phyloP scores from a whole-genome alignment of 2,113 vertebrate genomes.

The Nesoenas mayeri region DNA sequence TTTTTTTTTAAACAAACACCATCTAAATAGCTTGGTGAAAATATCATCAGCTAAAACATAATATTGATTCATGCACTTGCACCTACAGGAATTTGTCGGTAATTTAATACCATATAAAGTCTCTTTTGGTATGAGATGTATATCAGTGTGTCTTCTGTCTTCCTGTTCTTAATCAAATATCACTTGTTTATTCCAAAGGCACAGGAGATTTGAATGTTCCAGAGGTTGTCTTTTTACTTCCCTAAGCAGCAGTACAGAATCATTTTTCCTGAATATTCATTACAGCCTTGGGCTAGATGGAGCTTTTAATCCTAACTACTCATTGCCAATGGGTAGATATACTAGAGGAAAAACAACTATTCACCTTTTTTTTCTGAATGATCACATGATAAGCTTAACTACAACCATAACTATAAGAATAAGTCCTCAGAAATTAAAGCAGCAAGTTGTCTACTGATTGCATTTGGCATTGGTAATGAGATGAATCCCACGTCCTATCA shows the following conservation, averaged over 20 bases:
- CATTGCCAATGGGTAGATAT: slow-evolving; percentile 59
- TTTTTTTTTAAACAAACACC: neutral
- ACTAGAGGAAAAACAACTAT: slow-evolving; percentile 60
- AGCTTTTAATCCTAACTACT: slow-evolving; percentile 67
- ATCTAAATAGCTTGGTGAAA: neutral
- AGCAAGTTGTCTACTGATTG: slow-evolving; percentile 58
- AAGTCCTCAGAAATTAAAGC: slow-evolving; percentile 60
- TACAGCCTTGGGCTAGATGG: slow-evolving; percentile 57
- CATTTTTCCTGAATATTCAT: slow-evolving; percentile 68
- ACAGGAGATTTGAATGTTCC: slow-evolving; percentile 52
- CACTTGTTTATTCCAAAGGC: slow-evolving; percentile 62
- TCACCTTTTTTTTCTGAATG: slow-evolving; percentile 48
- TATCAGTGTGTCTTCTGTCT: neutral
- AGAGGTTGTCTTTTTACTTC: slow-evolving; percentile 50
- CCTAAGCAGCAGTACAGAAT: slow-evolving; percentile 47
- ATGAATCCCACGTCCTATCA: slow-evolving; percentile 14
- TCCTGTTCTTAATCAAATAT: slow-evolving; percentile 54
- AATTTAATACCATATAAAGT: slow-evolving; percentile 17
- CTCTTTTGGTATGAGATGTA: slow-evolving; percentile 16
- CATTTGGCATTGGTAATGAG: slow-evolving; percentile 51
- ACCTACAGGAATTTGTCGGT: slow-evolving; percentile 1
- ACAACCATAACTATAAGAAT: slow-evolving; percentile 33
- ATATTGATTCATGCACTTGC: neutral
- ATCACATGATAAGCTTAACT: slow-evolving; percentile 64
- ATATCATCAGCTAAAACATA: neutral